phyloP scores from a whole-genome alignment of 2,797 vertebrate genomes.

The Anabas testudineus region DNA sequence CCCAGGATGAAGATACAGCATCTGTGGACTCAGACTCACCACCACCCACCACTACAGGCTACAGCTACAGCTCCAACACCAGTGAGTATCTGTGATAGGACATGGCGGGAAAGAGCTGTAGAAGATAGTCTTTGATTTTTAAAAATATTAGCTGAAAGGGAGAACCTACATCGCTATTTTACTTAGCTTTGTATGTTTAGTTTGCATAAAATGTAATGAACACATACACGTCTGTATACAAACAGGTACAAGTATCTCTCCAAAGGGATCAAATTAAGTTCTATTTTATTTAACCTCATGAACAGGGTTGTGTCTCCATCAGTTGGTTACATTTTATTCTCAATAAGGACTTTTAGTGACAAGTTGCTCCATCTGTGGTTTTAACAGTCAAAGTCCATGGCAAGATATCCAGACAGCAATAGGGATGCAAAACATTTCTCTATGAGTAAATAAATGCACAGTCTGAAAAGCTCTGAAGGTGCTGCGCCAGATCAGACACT shows the following conservation, averaged over 20 bases:
- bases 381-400: constrained; percentile 11
- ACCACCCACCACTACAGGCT: constrained; percentile 86
- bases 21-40: constrained; percentile 94
- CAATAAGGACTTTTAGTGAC: not conserved
- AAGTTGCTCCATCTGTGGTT: not conserved
- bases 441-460: constrained; percentile 1
- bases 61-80: constrained; percentile 87
- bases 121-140: constrained; percentile 9
- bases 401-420: not conserved
- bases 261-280: not conserved
- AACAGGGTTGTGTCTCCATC: not conserved
- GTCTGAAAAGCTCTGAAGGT: too few species aligned
- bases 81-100: constrained; percentile 87
- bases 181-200: too few species aligned
- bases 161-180: not conserved
- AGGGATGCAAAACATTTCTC: not conserved
- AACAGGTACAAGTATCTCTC: not conserved
- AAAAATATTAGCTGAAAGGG: not conserved
- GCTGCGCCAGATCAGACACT: not conserved
- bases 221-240: too few species aligned
- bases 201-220: not conserved
- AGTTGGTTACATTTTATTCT: not conserved
- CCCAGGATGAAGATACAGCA: constrained; percentile 94
- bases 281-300: not conserved
- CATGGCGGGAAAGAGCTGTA: constrained; percentile 7